Evolutionary conservation across 2,113 vertebrate genomes (phyloP).

Genomic region (Lutjanus erythropterus): DNA sequence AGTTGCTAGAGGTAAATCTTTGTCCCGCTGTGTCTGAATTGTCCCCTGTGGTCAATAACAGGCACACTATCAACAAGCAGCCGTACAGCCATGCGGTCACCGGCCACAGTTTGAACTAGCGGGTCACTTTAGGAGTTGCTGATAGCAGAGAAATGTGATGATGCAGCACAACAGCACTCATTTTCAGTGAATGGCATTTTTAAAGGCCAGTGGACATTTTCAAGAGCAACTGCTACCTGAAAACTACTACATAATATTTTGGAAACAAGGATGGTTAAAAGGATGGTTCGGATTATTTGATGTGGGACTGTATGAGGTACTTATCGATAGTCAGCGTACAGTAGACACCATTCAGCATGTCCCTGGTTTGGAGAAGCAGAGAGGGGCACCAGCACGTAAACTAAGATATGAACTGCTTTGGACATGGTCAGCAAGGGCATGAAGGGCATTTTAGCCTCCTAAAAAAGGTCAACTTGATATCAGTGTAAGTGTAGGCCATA

Average conservation of each 20-base stretch:
- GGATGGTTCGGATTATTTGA: too few relatives aligned
- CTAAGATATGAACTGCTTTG: too few relatives aligned
- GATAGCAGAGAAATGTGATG: slow-evolving; percentile 16
- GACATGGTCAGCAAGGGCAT: too few relatives aligned
- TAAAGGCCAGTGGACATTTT: not conserved
- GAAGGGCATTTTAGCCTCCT: too few relatives aligned
- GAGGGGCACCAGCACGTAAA: too few relatives aligned
- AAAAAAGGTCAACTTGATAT: too few relatives aligned
- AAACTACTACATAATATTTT: not conserved
- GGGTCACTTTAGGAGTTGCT: not conserved
- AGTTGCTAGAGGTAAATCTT: slow-evolving; percentile 56
- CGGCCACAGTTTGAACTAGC: slow-evolving; percentile 1
- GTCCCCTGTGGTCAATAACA: slow-evolving; percentile 45
- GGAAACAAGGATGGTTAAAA: not conserved
- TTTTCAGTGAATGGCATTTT: not conserved
- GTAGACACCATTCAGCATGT: too few relatives aligned
- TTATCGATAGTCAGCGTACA: too few relatives aligned
- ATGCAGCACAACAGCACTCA: slow-evolving; percentile 13
- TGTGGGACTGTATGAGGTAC: too few relatives aligned
- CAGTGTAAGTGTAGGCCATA: too few relatives aligned
- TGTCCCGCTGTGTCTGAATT: slow-evolving; percentile 27
- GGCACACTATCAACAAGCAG: slow-evolving; percentile 29
- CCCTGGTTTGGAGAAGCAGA: too few relatives aligned
- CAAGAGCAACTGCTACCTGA: not conserved
- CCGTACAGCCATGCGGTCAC: not conserved